Evolutionary conservation across 2,113 vertebrate species (phyloP).

Genomic region (Sceloporus tristichus): DNA sequence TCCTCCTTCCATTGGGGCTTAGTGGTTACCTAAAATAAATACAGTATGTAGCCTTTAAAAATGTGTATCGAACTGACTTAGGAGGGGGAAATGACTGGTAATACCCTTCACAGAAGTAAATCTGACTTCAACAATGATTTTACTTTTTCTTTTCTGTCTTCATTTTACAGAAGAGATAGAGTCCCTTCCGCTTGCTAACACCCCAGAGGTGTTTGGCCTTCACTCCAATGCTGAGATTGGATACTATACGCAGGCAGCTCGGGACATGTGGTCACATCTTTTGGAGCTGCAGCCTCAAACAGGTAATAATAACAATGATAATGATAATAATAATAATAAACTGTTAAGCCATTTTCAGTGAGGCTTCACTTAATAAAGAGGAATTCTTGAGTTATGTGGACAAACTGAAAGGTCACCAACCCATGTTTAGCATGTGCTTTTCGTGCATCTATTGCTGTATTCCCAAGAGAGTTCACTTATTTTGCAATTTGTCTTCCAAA

Average conservation of each 20-base stretch:
- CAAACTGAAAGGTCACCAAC: neutral
- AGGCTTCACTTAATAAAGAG: no score
- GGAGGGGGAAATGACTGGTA: neutral
- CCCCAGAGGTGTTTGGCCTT: constrained; percentile 90
- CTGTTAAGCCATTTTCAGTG: no score
- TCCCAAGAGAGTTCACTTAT: no score
- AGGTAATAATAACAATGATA: constrained; percentile 71
- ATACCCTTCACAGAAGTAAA: neutral
- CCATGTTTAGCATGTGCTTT: neutral
- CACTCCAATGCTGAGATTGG: constrained; percentile 95
- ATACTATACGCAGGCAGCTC: constrained; percentile 89
- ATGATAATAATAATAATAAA: no score
- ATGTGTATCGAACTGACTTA: neutral
- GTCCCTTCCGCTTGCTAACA: constrained; percentile 87
- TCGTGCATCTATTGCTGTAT: neutral
- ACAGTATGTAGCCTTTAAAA: neutral
- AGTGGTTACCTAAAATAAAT: neutral
- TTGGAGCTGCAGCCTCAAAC: constrained; percentile 94
- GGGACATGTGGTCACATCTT: constrained; percentile 89
- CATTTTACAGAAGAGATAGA: constrained; percentile 87
- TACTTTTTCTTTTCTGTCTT: neutral
- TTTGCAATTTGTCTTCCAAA: no score
- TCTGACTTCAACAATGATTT: neutral
- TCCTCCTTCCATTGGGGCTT: neutral
- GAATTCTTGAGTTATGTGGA: no score